A percentile compares a stretch with the other conserved stretches of the same genome.
Evolutionary conservation across 2,797 vertebrate species (phyloP).

Genomic region (Periophthalmus magnuspinnatus): DNA sequence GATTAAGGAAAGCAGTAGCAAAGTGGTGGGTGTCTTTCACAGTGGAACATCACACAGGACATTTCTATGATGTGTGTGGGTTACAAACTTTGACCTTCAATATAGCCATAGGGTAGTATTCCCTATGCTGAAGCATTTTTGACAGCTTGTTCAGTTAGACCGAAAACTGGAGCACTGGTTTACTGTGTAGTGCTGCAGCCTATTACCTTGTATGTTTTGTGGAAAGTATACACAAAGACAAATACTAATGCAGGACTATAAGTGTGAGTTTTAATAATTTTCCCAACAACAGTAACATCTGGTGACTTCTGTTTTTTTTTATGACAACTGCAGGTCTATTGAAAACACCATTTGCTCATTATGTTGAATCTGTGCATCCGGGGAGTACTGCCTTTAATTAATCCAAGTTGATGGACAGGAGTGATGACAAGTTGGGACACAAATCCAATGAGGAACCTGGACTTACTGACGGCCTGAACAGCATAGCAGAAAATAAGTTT

Average conservation of each 20-base stretch:
- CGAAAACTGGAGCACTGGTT: conserved; percentile 23
- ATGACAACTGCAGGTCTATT: background rate
- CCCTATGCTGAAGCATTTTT: conserved; percentile 30
- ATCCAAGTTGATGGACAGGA: background rate
- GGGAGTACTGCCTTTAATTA: background rate
- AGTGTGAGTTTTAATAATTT: background rate
- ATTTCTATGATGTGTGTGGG: conserved; percentile 56
- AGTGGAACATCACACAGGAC: conserved; percentile 50
- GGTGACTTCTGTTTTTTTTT: conserved; percentile 1
- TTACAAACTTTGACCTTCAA: conserved; percentile 57
- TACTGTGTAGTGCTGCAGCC: background rate
- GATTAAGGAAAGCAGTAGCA: conserved; percentile 56
- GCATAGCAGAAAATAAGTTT: background rate
- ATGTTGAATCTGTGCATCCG: background rate
- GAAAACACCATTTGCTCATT: background rate
- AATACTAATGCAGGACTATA: background rate
- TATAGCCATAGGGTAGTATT: conserved; percentile 43
- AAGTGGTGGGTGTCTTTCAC: conserved; percentile 56
- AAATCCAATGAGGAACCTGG: conserved; percentile 2
- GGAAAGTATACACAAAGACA: background rate
- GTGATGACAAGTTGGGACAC: background rate
- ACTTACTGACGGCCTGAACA: background rate
- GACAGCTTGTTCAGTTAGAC: conserved; percentile 34
- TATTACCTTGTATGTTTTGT: background rate
- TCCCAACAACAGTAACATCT: background rate